These are phyloP conservation scores for Colletes collaris DNA, from an alignment of 2,888 invertebrate genomes.

Conservation along the genomic window DNA sequence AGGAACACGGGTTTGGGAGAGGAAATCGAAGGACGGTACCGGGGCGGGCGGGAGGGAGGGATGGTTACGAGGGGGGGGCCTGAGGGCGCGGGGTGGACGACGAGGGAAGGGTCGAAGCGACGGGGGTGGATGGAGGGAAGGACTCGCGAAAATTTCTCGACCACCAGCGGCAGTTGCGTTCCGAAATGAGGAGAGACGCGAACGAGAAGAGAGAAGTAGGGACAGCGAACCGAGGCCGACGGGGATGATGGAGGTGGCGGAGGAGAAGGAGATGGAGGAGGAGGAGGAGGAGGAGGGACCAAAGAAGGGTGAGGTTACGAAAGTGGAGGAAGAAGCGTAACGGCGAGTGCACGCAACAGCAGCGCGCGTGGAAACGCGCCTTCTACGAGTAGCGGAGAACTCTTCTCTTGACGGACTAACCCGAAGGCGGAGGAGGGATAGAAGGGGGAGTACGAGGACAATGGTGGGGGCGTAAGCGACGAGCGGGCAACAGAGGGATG, in stretches of 20 bases:
- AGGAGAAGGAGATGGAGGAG: conserved; percentile 31
- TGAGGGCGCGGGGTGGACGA: conserved; percentile 4
- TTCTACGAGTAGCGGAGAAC: conserved; percentile 66
- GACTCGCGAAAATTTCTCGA: conserved; percentile 69
- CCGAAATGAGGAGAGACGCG: conserved; percentile 62
- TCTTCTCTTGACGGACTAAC: conserved; percentile 67
- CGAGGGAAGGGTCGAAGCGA: conserved; percentile 24
- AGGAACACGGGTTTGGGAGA: conserved; percentile 41
- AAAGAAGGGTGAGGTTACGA: conserved; percentile 61
- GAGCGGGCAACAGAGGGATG: conserved; percentile 52
- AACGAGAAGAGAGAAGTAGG: conserved; percentile 54
- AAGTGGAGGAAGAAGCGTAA: conserved; percentile 69
- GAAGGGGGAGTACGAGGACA: conserved; percentile 37
- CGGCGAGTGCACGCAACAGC: conserved; percentile 74
- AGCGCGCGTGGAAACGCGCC: conserved; percentile 74
- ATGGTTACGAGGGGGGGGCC: too few relatives aligned
- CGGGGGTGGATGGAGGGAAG: conserved; percentile 33
- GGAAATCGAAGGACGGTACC: conserved; percentile 43
- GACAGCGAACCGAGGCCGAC: conserved; percentile 39
- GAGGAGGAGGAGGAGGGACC: conserved; percentile 47
- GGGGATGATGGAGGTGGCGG: conserved; percentile 45
- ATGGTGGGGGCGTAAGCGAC: conserved; percentile 55
- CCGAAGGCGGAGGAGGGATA: conserved; percentile 51
- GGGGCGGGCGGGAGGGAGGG: too few relatives aligned
- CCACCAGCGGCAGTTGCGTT: conserved; percentile 70